A percentile compares a stretch with the other conserved stretches of the same genome.
phyloP scores from a whole-genome alignment of 37 sponge, comb jelly and placozoan species.

The Axinella damicornis region DNA sequence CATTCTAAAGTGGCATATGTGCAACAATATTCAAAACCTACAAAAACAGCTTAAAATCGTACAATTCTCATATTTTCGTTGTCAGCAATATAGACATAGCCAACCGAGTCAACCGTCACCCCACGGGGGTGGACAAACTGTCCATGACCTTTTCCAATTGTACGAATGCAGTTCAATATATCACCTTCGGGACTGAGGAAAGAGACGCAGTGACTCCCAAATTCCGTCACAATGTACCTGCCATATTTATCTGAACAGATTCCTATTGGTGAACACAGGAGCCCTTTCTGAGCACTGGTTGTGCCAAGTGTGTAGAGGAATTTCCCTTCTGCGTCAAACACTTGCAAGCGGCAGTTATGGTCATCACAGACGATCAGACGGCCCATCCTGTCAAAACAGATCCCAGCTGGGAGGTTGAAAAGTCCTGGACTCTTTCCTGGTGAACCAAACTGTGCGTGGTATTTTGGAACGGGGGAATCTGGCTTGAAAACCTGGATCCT shows the following conservation, averaged over 20 bases:
- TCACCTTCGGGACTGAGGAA: conserved; percentile 55
- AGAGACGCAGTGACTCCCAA: conserved; percentile 66
- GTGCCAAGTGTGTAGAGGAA: conserved; percentile 38
- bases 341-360: conserved; percentile 64
- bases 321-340: conserved; percentile 43
- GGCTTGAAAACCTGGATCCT: conserved; percentile 67
- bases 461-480: neutral
- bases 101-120: conserved; percentile 49
- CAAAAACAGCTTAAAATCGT: conserved; percentile 32
- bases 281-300: conserved; percentile 26
- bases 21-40: neutral
- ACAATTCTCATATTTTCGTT: conserved; percentile 69
- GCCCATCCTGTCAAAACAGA: conserved; percentile 49
- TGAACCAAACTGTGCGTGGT: conserved; percentile 39
- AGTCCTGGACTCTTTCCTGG: conserved; percentile 32
- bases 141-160: conserved; percentile 41
- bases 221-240: conserved; percentile 63
- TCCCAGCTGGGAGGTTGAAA: conserved; percentile 61
- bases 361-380: conserved; percentile 71
- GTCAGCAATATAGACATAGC: conserved; percentile 69
- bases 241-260: conserved; percentile 46
- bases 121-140: conserved; percentile 70
- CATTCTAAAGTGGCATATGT: neutral
- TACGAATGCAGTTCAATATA: conserved; percentile 48
- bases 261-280: conserved; percentile 71